These are phyloP conservation scores for Rotaria socialis DNA, from an alignment of 2,888 invertebrate species.

Conservation along the genomic window DNA sequence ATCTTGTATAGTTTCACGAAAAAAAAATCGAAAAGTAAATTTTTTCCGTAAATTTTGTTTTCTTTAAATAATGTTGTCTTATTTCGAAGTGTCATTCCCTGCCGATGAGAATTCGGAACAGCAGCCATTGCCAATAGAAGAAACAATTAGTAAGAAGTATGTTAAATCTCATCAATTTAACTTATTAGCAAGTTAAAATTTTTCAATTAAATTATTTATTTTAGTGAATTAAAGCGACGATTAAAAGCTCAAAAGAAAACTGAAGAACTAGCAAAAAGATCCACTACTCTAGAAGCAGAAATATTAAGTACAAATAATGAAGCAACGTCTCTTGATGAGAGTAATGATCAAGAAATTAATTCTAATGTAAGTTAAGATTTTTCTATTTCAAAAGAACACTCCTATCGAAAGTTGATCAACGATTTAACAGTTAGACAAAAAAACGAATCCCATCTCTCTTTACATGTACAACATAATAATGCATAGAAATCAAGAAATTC, in stretches of 20 bases:
- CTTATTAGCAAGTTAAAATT: no score
- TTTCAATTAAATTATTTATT: not conserved
- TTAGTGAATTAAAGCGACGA: slow-evolving; percentile 39
- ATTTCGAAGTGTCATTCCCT: not conserved
- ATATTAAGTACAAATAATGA: not conserved
- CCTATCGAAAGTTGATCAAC: no score
- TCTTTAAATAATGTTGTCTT: not conserved
- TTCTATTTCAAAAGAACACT: not conserved
- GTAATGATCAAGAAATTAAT: slow-evolving; percentile 19
- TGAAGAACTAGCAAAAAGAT: not conserved
- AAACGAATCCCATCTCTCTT: no score
- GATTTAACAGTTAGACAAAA: no score
- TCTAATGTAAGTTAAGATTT: not conserved
- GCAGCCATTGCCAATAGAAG: not conserved
- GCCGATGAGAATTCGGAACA: not conserved
- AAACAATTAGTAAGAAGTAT: not conserved
- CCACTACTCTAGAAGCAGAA: not conserved
- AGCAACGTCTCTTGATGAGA: not conserved
- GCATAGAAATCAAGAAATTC: no score
- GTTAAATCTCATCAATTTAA: not conserved
- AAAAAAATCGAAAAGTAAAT: not conserved
- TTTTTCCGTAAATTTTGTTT: not conserved
- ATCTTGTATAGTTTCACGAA: not conserved
- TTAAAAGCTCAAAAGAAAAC: slow-evolving; percentile 30
- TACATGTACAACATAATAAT: no score